phyloP scores from a whole-genome alignment of 2,888 invertebrate species.

The Toxonevra muliebris region DNA sequence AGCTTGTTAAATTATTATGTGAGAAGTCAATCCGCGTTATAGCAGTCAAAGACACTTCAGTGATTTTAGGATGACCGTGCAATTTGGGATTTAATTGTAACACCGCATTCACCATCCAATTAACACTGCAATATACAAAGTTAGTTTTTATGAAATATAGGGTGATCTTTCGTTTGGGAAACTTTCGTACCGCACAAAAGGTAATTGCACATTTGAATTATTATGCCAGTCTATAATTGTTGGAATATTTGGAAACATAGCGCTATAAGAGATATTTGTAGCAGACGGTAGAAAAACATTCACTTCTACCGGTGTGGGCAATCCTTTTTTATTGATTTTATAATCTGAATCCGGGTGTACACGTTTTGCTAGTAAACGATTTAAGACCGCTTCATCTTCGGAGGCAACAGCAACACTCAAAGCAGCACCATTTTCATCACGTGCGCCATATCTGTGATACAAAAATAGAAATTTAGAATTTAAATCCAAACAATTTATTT shows the following conservation, averaged over 20 bases:
- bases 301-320: constrained; percentile 68
- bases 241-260: constrained; percentile 83
- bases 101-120: constrained; percentile 87
- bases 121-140: constrained; percentile 66
- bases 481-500: neutral
- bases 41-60: constrained; percentile 82
- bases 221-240: constrained; percentile 95
- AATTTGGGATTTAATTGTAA: constrained; percentile 85
- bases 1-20: constrained; percentile 80
- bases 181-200: constrained; percentile 70
- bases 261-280: constrained; percentile 78
- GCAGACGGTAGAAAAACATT: constrained; percentile 66
- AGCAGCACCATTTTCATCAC: constrained; percentile 87
- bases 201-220: constrained; percentile 73
- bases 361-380: constrained; percentile 85
- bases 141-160: neutral
- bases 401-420: constrained; percentile 78
- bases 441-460: constrained; percentile 74
- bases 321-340: constrained; percentile 88
- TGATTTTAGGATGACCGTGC: constrained; percentile 73
- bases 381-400: constrained; percentile 79
- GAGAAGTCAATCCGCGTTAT: constrained; percentile 94
- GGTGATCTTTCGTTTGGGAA: too few relatives aligned
- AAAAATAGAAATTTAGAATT: neutral
- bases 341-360: constrained; percentile 92